These are phyloP conservation scores for Sialia sialis DNA, from an alignment of 2,113 vertebrate genomes.

Conservation along the genomic window DNA sequence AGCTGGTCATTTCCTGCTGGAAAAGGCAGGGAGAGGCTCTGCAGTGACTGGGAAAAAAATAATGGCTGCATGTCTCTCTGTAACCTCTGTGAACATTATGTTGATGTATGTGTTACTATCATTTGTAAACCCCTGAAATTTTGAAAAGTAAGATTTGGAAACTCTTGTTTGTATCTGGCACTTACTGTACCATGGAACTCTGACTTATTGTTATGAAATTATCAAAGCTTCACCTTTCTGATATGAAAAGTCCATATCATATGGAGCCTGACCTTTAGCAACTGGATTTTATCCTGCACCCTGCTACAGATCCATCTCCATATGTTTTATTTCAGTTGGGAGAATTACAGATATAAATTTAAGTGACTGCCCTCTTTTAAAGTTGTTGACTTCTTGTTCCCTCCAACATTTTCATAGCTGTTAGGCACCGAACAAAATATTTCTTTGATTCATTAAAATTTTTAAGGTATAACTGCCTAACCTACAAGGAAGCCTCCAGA, in stretches of 20 bases:
- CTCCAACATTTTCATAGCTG: neutral
- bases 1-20: neutral
- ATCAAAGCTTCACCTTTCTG: neutral
- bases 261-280: neutral
- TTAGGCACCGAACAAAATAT: neutral
- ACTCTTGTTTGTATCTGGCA: neutral
- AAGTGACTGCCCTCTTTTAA: neutral
- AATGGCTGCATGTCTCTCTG: neutral
- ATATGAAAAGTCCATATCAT: neutral
- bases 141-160: neutral
- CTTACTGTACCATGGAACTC: neutral
- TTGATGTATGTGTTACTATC: neutral
- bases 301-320: neutral
- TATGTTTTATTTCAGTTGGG: neutral
- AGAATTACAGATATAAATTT: neutral
- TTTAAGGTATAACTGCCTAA: neutral
- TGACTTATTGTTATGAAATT: neutral
- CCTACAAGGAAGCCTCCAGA: neutral
- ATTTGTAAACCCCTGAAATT: neutral
- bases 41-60: neutral
- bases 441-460: neutral
- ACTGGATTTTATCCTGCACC: neutral
- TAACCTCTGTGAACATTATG: neutral
- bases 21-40: neutral
- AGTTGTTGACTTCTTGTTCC: neutral